phyloP scores from a whole-genome alignment of 2,797 vertebrate species.

The Octomys mimax region DNA sequence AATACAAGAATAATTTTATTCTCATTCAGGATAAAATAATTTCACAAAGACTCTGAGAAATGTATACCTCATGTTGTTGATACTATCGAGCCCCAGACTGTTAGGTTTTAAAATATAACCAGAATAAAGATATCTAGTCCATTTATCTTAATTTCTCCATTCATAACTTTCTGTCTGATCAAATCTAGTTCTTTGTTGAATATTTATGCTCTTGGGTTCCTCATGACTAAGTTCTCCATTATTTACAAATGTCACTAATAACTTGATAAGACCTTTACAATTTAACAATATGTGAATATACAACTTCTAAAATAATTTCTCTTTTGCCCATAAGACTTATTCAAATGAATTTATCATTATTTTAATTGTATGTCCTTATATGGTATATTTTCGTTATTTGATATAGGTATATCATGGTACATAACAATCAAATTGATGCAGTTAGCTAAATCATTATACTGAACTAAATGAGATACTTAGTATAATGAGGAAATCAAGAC shows the following conservation, averaged over 20 bases:
- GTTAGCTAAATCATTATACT: background rate
- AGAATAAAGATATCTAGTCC: background rate
- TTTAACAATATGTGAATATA: background rate
- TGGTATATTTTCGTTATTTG: background rate
- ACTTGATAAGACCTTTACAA: background rate
- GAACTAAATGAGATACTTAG: background rate
- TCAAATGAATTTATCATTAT: background rate
- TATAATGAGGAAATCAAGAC: background rate
- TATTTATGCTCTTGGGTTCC: background rate
- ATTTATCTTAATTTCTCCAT: background rate
- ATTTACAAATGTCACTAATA: background rate
- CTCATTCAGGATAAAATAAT: background rate
- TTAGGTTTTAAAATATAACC: background rate
- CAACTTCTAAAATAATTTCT: background rate
- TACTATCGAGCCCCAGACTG: background rate
- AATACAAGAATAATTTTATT: constrained; percentile 24
- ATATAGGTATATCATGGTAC: background rate
- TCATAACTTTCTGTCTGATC: background rate
- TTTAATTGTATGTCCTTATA: background rate
- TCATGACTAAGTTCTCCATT: background rate
- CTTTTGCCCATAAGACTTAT: background rate
- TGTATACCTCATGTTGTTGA: background rate
- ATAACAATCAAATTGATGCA: background rate
- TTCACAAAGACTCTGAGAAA: background rate
- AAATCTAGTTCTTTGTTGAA: background rate